A percentile compares a stretch with the other conserved stretches of the same genome.
Evolutionary conservation across 2,797 vertebrate genomes (phyloP).

Genomic region (Acanthurus lineatus): DNA sequence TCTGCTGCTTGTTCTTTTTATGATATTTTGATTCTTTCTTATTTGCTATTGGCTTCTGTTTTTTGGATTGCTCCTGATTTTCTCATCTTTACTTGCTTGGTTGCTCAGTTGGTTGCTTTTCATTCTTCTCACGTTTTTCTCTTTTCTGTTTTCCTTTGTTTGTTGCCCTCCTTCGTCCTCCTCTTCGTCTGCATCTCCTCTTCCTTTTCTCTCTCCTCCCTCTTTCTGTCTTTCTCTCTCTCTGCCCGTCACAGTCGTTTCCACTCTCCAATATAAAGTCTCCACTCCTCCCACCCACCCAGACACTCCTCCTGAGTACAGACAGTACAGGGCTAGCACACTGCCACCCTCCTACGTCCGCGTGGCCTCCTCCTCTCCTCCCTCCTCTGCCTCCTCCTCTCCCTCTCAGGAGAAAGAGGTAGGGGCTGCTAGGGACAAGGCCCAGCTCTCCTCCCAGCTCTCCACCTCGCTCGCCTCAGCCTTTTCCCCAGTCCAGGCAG

Average conservation of each 20-base stretch:
- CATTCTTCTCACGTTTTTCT: slow-evolving; percentile 85
- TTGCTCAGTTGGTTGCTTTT: slow-evolving; percentile 82
- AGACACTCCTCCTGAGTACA: slow-evolving; percentile 88
- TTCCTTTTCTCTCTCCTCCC: slow-evolving; percentile 58
- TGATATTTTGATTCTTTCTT: slow-evolving; percentile 81
- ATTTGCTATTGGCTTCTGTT: slow-evolving; percentile 80
- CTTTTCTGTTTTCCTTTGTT: slow-evolving; percentile 86
- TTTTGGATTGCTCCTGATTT: slow-evolving; percentile 83
- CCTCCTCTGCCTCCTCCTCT: slow-evolving; percentile 78
- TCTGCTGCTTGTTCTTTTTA: slow-evolving; percentile 82
- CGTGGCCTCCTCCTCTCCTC: slow-evolving; percentile 82
- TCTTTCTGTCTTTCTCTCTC: slow-evolving; percentile 65
- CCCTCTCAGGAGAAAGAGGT: slow-evolving; percentile 82
- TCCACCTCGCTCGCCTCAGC: slow-evolving; percentile 86
- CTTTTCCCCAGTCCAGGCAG: slow-evolving; percentile 88
- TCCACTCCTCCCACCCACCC: slow-evolving; percentile 85
- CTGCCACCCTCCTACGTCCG: slow-evolving; percentile 86
- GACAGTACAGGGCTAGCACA: slow-evolving; percentile 85
- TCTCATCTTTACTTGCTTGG: slow-evolving; percentile 83
- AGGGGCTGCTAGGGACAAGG: slow-evolving; percentile 79
- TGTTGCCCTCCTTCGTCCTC: slow-evolving; percentile 79
- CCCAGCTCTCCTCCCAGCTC: slow-evolving; percentile 87
- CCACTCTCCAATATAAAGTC: slow-evolving; percentile 90
- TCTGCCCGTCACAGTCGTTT: slow-evolving; percentile 88
- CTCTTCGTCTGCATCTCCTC: slow-evolving; percentile 72